Conservation (phyloP, 1,140 invertebrate species). For the Diorhabda elongata region DNA sequence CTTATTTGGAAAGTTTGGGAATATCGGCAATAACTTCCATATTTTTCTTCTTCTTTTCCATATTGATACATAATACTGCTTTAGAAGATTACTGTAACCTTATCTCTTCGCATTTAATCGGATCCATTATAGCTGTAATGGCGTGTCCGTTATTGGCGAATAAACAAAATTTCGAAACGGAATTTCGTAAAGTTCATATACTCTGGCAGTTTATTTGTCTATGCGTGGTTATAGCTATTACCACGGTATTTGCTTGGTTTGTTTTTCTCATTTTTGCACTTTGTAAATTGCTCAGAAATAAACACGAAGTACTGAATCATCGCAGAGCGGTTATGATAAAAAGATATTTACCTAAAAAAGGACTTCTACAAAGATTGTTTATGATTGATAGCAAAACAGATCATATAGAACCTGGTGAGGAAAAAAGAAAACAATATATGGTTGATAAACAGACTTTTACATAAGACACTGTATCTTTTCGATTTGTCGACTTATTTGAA, state of each 20-base stretch:
- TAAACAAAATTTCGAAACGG: constrained; percentile 20
- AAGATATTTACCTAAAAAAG: constrained; percentile 21
- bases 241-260: constrained; percentile 15
- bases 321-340: constrained; percentile 24
- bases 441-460: neutral
- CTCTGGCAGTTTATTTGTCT: constrained; percentile 31
- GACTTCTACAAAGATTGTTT: constrained; percentile 24
- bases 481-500: too few species aligned
- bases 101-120: constrained; percentile 31
- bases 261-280: constrained; percentile 21
- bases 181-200: constrained; percentile 15
- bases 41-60: constrained; percentile 25
- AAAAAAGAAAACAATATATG: neutral
- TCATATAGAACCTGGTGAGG: constrained; percentile 9
- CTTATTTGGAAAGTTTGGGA: constrained; percentile 21
- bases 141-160: constrained; percentile 19
- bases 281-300: constrained; percentile 20
- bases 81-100: constrained; percentile 37
- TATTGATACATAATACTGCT: constrained; percentile 27
- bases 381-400: constrained; percentile 16
- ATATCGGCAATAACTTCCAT: constrained; percentile 24
- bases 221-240: constrained; percentile 14
- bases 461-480: too few species aligned
- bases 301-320: constrained; percentile 24
- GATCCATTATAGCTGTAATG: constrained; percentile 23